phyloP scores from a whole-genome alignment of 64 coral and sea anemone species.

The Pocillopora verrucosa region DNA sequence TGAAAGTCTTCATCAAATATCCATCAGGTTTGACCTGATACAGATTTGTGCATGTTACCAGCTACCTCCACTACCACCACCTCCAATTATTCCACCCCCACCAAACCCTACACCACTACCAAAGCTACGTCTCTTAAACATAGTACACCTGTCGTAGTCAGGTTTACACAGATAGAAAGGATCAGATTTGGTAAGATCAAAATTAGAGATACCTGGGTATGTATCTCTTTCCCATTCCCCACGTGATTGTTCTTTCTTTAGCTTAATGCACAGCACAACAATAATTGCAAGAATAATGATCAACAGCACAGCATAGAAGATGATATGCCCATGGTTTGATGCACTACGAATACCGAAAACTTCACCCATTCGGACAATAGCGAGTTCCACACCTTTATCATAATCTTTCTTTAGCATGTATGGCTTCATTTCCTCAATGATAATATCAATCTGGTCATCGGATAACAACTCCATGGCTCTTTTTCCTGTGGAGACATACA shows the following conservation, averaged over 20 bases:
- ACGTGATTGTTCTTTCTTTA: slow-evolving; percentile 24
- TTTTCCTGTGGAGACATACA: slow-evolving; percentile 85
- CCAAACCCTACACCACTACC: slow-evolving; percentile 65
- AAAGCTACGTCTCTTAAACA: slow-evolving; percentile 49
- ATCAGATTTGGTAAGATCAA: slow-evolving; percentile 52
- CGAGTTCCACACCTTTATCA: slow-evolving; percentile 52
- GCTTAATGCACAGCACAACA: background rate
- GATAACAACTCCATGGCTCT: slow-evolving; percentile 65
- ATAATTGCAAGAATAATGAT: slow-evolving; percentile 17
- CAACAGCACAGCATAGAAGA: slow-evolving; percentile 20
- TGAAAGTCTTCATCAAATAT: too few species aligned
- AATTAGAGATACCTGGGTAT: slow-evolving; percentile 60
- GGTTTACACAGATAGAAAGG: too few species aligned
- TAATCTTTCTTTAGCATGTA: slow-evolving; percentile 42
- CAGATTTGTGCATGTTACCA: slow-evolving; percentile 37
- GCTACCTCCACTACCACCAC: slow-evolving; percentile 79
- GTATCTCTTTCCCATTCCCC: slow-evolving; percentile 47
- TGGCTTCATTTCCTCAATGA: slow-evolving; percentile 82
- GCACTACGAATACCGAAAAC: slow-evolving; percentile 76
- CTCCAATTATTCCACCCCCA: slow-evolving; percentile 45
- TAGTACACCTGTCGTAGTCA: background rate
- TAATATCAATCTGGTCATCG: slow-evolving; percentile 73
- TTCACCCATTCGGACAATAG: slow-evolving; percentile 57
- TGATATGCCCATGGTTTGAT: background rate
- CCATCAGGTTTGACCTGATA: background rate